Evolutionary conservation across 2,113 vertebrate species (phyloP), one percentile per base, ranked within the genome.

Genomic region (Phyllopteryx taeniolatus): DNA sequence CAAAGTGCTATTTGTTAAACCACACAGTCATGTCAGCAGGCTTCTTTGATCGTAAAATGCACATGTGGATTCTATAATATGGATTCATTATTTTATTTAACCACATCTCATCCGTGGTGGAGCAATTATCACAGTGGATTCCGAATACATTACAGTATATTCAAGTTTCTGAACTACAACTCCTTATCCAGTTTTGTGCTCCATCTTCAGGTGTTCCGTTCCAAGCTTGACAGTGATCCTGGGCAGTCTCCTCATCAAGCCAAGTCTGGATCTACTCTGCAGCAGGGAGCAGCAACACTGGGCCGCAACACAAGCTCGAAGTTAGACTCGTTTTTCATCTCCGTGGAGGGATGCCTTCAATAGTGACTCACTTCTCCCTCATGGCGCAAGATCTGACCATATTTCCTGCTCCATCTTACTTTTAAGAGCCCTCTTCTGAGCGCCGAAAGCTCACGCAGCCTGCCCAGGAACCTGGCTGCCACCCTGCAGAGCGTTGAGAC

Each of bases 401-500:
- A 39, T 7, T 63, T 1, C 39, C n/a, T 73, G 39, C 19, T 71
- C 54, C n/a, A 57, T 15, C 73, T 33, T 64, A 70, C 78, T 22
- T 56, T 22, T 57, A 93, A 98, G 97, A 92, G 91, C 20, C 75
- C 92, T 46, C 87, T 92, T 31, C 89, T 94, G 46, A 14, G 77
- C 3, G 88, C 91, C 20, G 93, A 92, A 65, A 93, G 93, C 2
- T 94, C 91, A 0, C 92, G 94, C 80, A 96, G 96, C 81, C 93
- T 98, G 60, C 96, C 96, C 53, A 91, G 95, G 64, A 98, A 93
- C 87, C 92, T 98, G 88, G 95, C 92, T 0, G 93, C 95, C 76
- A 97, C 95, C 0, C 92, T 98, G 80, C 96, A 97, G 86, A 96
- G 98, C 91, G 98, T 98, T 0, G 96, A 98, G 92, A 92, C 89